Evolutionary conservation across 2,888 invertebrate genomes (phyloP), one percentile per base, ranked within the genome.

Genomic region (Synergus umbraculus): DNA sequence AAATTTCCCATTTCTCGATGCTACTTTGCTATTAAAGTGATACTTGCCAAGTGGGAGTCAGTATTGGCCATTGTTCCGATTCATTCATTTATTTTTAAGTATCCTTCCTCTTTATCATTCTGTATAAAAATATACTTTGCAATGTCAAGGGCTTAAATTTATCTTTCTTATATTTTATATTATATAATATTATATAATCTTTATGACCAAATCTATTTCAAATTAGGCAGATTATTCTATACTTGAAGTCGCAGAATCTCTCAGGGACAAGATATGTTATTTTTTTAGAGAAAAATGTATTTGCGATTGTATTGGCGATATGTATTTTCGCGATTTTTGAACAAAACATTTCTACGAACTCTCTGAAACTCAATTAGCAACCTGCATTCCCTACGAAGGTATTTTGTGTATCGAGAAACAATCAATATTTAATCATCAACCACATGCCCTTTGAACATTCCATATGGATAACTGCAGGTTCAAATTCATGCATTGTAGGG

Each of bases 371-470:
- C 18, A 22, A 22, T 22, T 22, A 58, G 58, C n/a, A 58, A 18
- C 18, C n/a, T 58, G 18, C 5, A n/a, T 18, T 58, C 18, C 4
- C 9, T n/a, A n/a, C 18, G 10, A 22, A 10, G 22, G 60, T 60
- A 22, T 12, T 60, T 18, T 22, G 22, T 60, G 22, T 60, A 60
- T 1, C 22, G 22, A 10, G 22, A 60, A 60, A 60, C 76, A 76
- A 76, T 44, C 41, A 54, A 73, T 81, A 64, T 76, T 79, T 80
- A 78, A 78, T 81, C 77, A 81, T 84, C 64, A 81, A 81, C 81
- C 82, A 81, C 84, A 84, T 83, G 84, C 84, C 83, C 79, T 79
- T 79, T 82, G 81, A 82, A 83, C 84, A 84, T 84, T 84, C 84
- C 79, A 22, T 22, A 81, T 73, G 77, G 76, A 78, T 76, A 78